These are phyloP conservation scores for Poeciliopsis paucimaculata DNA, from an alignment of 2,797 vertebrate species.

Conservation along the genomic window DNA sequence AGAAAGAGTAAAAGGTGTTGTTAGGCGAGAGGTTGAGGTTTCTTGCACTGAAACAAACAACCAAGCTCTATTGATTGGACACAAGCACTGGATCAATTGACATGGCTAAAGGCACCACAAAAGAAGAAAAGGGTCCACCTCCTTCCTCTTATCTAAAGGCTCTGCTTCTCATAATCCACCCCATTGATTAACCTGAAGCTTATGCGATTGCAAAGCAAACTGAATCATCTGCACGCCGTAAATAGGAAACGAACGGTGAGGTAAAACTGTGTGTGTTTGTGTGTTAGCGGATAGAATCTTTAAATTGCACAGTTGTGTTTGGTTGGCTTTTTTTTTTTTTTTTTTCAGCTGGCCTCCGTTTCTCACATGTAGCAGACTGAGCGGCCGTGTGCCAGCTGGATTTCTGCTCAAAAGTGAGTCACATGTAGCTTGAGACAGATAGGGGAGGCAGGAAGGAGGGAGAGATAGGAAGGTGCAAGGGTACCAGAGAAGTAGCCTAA, in stretches of 20 bases:
- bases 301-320: neutral
- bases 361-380: slow-evolving; percentile 50
- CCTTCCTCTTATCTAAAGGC: slow-evolving; percentile 9
- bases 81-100: slow-evolving; percentile 72
- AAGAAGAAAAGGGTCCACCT: slow-evolving; percentile 45
- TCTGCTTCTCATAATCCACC: slow-evolving; percentile 9
- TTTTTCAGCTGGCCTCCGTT: slow-evolving; percentile 24
- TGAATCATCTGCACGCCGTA: slow-evolving; percentile 28
- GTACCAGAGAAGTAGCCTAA: slow-evolving; percentile 29
- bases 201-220: slow-evolving; percentile 58
- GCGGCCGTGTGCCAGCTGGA: slow-evolving; percentile 59
- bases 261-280: neutral
- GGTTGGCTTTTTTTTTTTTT: neutral
- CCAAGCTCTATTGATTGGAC: slow-evolving; percentile 66
- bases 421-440: slow-evolving; percentile 47
- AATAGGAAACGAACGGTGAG: neutral
- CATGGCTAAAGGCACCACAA: slow-evolving; percentile 58
- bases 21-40: slow-evolving; percentile 29
- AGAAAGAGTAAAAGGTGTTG: slow-evolving; percentile 18
- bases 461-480: slow-evolving; percentile 37
- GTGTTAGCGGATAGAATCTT: neutral
- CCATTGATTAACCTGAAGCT: slow-evolving; percentile 38
- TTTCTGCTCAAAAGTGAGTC: slow-evolving; percentile 58
- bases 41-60: slow-evolving; percentile 56
- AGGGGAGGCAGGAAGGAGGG: slow-evolving; percentile 31